Evolutionary conservation across 2,888 invertebrate genomes (phyloP).

Genomic region (Achlya flavicornis): DNA sequence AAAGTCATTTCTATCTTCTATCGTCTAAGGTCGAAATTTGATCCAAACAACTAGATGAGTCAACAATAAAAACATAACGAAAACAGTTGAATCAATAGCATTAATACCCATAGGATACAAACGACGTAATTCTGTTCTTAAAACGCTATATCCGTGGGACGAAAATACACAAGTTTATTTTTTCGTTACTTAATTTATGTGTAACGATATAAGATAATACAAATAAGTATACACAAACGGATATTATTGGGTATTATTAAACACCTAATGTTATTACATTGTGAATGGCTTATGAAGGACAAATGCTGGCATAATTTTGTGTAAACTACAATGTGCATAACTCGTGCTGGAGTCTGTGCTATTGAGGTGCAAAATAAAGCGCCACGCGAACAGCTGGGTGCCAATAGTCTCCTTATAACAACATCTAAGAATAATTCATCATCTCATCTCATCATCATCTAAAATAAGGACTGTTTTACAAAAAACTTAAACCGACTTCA

Average conservation of each 20-base stretch:
- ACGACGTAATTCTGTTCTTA: neutral
- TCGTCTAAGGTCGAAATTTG: neutral
- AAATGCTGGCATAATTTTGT: slow-evolving; percentile 32
- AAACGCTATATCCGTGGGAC: slow-evolving; percentile 1
- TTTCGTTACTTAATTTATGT: slow-evolving; percentile 8
- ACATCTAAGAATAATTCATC: no score
- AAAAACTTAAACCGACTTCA: no score
- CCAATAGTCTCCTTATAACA: no score
- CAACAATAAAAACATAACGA: neutral
- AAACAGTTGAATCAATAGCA: neutral
- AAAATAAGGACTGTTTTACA: no score
- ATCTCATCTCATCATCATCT: no score
- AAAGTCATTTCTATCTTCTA: neutral
- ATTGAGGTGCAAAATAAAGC: neutral
- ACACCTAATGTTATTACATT: slow-evolving; percentile 34
- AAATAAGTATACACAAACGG: slow-evolving; percentile 28
- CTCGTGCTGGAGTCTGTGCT: neutral
- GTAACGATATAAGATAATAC: neutral
- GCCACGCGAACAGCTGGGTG: no score
- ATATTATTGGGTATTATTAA: slow-evolving; percentile 37
- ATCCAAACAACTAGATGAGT: neutral
- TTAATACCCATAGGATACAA: neutral
- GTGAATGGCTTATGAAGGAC: slow-evolving; percentile 67
- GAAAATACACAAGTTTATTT: neutral
- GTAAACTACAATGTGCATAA: slow-evolving; percentile 20